Conservation (phyloP, 2,797 vertebrate species). For the Tapera naevia region DNA sequence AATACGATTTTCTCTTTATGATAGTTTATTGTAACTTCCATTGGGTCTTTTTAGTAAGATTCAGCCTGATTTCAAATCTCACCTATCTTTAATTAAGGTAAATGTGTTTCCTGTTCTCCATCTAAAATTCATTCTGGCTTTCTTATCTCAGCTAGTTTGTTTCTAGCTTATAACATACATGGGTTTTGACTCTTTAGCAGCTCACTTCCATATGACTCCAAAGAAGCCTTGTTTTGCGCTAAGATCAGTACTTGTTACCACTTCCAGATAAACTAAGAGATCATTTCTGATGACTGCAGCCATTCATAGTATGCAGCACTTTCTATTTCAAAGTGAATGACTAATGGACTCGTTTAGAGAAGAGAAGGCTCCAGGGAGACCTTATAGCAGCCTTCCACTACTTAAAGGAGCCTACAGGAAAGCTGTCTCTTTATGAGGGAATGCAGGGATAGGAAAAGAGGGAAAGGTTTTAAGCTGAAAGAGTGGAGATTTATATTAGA, state of each 20-base stretch:
- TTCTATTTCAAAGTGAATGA: conserved; percentile 3
- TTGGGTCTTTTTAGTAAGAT: neutral
- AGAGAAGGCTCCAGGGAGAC: too few species aligned
- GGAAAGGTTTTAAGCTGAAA: too few species aligned
- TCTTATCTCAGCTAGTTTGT: neutral
- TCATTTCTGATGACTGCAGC: neutral
- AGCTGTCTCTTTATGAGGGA: too few species aligned
- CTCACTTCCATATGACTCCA: neutral
- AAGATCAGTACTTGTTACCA: neutral
- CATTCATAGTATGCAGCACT: neutral
- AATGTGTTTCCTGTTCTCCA: neutral
- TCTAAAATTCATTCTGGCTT: neutral
- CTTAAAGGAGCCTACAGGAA: too few species aligned
- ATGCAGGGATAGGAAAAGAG: too few species aligned
- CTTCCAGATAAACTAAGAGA: neutral
- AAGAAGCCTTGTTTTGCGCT: neutral
- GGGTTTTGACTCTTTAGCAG: neutral
- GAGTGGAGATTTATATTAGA: too few species aligned
- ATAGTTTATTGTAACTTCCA: neutral
- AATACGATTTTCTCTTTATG: neutral
- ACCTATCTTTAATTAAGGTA: neutral
- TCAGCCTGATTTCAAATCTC: neutral
- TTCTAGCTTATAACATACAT: neutral
- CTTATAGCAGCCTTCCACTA: too few species aligned
- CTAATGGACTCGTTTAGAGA: neutral